Evolutionary conservation across 2,797 vertebrate genomes (phyloP).

Genomic region (Eutrigla gurnardus): DNA sequence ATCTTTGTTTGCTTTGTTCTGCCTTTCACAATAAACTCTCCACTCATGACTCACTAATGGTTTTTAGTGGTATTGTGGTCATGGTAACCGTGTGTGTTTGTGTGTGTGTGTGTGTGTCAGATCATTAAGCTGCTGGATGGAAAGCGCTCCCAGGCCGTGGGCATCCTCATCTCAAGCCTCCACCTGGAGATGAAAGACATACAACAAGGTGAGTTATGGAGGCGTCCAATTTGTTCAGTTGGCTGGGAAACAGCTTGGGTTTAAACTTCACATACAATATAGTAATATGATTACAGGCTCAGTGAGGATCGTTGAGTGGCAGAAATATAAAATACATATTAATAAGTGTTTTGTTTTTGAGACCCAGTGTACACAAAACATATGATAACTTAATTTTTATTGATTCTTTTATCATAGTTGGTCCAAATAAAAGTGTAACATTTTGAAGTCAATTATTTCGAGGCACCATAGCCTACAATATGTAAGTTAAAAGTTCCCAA

Average conservation of each 20-base stretch:
- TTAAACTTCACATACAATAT: not conserved
- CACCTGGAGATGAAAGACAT: slow-evolving; percentile 99
- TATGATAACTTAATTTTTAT: not conserved
- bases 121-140: slow-evolving; percentile 95
- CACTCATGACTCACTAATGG: slow-evolving; percentile 55
- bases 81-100: slow-evolving; percentile 49
- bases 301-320: too few species aligned
- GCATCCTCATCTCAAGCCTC: slow-evolving; percentile 98
- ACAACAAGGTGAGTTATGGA: slow-evolving; percentile 87
- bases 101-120: slow-evolving; percentile 71
- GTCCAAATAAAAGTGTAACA: not conserved
- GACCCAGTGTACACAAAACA: too few species aligned
- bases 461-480: too few species aligned
- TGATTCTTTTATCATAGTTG: not conserved
- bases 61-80: slow-evolving; percentile 36
- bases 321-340: not conserved
- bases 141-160: slow-evolving; percentile 96
- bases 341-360: not conserved
- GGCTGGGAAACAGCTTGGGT: not conserved
- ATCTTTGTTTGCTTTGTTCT: slow-evolving; percentile 22
- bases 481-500: too few species aligned
- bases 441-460: not conserved
- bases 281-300: not conserved
- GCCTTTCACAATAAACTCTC: slow-evolving; percentile 14
- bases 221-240: not conserved